Evolutionary conservation across 1,140 invertebrate genomes (phyloP).

Genomic region (Philopotamus ludificatus): DNA sequence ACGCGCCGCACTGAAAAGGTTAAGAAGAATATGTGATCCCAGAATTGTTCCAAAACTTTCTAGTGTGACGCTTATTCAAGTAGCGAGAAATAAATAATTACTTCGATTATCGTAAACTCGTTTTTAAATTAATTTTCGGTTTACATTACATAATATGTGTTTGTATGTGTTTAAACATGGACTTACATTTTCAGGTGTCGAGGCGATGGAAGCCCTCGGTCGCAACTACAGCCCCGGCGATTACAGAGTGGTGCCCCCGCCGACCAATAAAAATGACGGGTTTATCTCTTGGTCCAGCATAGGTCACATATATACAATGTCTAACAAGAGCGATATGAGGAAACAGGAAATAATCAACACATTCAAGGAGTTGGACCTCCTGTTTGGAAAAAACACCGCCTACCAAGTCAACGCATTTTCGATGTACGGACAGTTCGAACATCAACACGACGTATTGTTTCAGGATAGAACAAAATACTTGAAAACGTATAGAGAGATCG

Average conservation of each 20-base stretch:
- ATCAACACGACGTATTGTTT: conserved; percentile 63
- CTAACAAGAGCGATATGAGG: conserved; percentile 57
- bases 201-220: conserved; percentile 10
- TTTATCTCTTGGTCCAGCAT: conserved; percentile 70
- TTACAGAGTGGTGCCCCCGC: conserved; percentile 56
- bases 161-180: neutral
- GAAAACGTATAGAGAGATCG: conserved; percentile 42
- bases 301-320: conserved; percentile 60
- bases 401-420: conserved; percentile 62
- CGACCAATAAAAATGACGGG: conserved; percentile 58
- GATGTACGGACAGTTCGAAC: conserved; percentile 66
- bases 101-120: no score
- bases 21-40: no score
- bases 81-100: no score
- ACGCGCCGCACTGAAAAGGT: no score
- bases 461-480: conserved; percentile 63
- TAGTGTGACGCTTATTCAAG: no score
- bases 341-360: conserved; percentile 65
- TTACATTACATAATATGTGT: no score
- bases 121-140: neutral
- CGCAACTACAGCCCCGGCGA: conserved; percentile 41
- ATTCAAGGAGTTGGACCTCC: conserved; percentile 63
- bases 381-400: conserved; percentile 65
- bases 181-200: conserved; percentile 11
- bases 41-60: no score